Base-by-base conservation (phyloP, 2,888 invertebrate species). In the Heliconius ismenius region DNA sequence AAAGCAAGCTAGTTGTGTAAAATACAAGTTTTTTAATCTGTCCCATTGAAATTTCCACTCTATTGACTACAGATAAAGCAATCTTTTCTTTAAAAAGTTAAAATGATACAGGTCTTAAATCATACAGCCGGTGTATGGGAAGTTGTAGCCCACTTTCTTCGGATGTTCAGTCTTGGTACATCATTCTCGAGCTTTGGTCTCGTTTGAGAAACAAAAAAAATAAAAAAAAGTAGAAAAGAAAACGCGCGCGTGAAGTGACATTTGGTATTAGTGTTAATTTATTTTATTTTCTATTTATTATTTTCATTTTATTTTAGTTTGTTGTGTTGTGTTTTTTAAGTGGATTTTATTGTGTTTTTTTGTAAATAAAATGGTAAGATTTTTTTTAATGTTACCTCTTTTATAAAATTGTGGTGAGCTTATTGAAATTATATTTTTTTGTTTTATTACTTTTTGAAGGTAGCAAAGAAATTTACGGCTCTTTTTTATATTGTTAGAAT, bases 91-190 rank as follows among this genome's bases (percentile, higher is more conserved):
- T 62, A 26, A 10, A 84, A 84, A 84, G 85, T 13, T 3, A 85
- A 85, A 84, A 85, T 85, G 85, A 86, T 84, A 86, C 85, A 86
- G 76, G 72, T 72, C 64, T 76, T 64, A 76, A 72, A 62, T 72
- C 76, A 76, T 64, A 76, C 76, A 72, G 75, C 69, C 76, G 72
- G 72, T 76, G 76, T 76, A 89, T 88, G 88, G 87, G 88, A 87
- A 86, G 83, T 83, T 81, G 80, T 83, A 89, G 85, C 88, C 89
- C 85, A 87, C 89, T 89, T 90, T 90, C 90, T 88, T 89, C 77
- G 76, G 80, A 80, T 81, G 82, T 82, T 76, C 80, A 81, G 79
- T 81, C 77, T 79, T 77, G 76, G 75, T 43, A 65, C 72, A 74
- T 75, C 78, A 72, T 62, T 79, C 78, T 64, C 39, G 75, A 77